phyloP scores from a whole-genome alignment of 2,797 vertebrate genomes.

The Siniperca undulata region DNA sequence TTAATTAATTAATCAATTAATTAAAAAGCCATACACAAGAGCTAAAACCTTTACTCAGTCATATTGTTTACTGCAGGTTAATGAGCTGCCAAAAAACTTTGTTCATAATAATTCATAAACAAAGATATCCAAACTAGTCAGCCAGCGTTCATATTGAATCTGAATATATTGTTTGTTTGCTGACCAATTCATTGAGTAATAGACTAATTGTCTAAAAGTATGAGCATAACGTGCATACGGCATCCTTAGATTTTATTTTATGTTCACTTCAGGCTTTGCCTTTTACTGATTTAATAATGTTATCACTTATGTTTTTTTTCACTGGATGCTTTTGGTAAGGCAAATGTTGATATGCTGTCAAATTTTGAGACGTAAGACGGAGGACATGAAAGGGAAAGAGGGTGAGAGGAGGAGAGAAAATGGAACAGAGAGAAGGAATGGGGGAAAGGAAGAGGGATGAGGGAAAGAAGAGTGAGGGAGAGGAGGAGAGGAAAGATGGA shows the following conservation, averaged over 20 bases:
- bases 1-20: neutral
- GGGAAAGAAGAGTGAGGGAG: too few species aligned
- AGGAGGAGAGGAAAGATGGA: neutral
- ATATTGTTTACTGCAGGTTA: neutral
- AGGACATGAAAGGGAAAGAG: neutral
- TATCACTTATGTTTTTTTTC: neutral
- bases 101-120: neutral
- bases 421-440: too few species aligned
- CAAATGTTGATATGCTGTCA: slow-evolving; percentile 9
- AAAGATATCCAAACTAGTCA: neutral
- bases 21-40: neutral
- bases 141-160: neutral
- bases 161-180: neutral
- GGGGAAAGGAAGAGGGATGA: neutral
- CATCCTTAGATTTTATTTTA: neutral
- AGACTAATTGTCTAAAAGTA: neutral
- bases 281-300: neutral
- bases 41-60: neutral
- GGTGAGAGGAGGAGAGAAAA: neutral
- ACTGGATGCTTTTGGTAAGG: slow-evolving; percentile 1
- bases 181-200: neutral
- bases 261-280: neutral
- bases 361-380: neutral
- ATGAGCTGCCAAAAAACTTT: neutral
- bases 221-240: neutral